Conservation (phyloP, 2,888 invertebrate species). For the Netelia inedita region DNA sequence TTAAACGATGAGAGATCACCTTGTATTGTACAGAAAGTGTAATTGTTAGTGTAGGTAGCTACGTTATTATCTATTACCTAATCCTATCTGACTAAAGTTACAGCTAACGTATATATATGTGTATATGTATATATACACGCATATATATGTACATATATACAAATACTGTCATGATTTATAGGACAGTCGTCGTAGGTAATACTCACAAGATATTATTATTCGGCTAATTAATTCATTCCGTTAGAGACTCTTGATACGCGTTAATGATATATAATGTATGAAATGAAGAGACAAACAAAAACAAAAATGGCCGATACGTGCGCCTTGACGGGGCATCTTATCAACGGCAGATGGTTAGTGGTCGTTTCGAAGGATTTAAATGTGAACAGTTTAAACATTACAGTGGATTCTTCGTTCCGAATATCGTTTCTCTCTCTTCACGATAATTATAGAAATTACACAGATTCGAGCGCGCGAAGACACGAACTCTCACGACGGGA, state of each 20-base stretch:
- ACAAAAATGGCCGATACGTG: conserved; percentile 35
- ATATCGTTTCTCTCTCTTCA: conserved; percentile 12
- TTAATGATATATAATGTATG: conserved; percentile 51
- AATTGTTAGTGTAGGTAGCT: conserved; percentile 83
- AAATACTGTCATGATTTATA: conserved; percentile 68
- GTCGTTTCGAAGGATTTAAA: conserved; percentile 36
- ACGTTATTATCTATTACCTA: conserved; percentile 80
- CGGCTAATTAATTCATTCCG: conserved; percentile 63
- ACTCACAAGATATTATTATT: conserved; percentile 65
- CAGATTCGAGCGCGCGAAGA: background rate
- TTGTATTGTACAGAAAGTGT: conserved; percentile 84
- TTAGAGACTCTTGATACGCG: conserved; percentile 64
- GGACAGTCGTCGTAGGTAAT: conserved; percentile 69
- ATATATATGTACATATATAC: conserved; percentile 11
- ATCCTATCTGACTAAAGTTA: conserved; percentile 71
- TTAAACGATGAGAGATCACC: conserved; percentile 72
- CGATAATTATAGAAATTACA: background rate
- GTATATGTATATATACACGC: conserved; percentile 17
- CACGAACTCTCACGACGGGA: background rate
- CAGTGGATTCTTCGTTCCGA: conserved; percentile 59
- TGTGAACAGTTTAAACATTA: conserved; percentile 45
- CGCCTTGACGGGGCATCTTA: conserved; percentile 27
- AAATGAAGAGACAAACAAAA: conserved; percentile 4
- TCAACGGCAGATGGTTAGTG: conserved; percentile 13
- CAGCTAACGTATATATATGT: conserved; percentile 48